Evolutionary conservation across 2,888 invertebrate species (phyloP).

Genomic region (Arctia plantaginis): DNA sequence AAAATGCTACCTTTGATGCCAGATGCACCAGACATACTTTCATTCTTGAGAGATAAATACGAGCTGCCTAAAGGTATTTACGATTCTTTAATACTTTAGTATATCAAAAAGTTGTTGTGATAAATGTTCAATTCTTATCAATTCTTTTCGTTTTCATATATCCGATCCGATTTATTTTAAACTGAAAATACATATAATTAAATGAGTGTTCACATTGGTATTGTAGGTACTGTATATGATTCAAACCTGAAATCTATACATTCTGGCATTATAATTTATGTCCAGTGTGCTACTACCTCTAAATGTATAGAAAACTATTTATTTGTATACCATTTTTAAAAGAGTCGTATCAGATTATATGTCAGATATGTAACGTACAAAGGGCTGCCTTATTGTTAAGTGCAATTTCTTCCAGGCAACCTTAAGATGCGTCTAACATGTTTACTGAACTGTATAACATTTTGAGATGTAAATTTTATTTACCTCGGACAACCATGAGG

Average conservation of each 20-base stretch:
- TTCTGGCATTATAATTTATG: neutral
- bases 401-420: too few species aligned
- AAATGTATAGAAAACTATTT: too few species aligned
- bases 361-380: neutral
- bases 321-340: neutral
- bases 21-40: slow-evolving; percentile 64
- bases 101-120: neutral
- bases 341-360: neutral
- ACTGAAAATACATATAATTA: neutral
- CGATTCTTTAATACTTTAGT: neutral
- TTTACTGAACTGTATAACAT: neutral
- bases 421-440: too few species aligned
- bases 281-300: neutral
- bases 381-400: too few species aligned
- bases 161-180: neutral
- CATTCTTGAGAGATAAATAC: slow-evolving; percentile 69
- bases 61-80: slow-evolving; percentile 74
- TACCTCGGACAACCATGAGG: neutral
- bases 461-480: neutral
- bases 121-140: neutral
- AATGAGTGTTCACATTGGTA: neutral
- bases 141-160: neutral
- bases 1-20: slow-evolving; percentile 61
- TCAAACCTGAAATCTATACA: neutral
- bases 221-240: neutral